phyloP scores from a whole-genome alignment of 2,797 vertebrate genomes.

The Sciurus carolinensis region DNA sequence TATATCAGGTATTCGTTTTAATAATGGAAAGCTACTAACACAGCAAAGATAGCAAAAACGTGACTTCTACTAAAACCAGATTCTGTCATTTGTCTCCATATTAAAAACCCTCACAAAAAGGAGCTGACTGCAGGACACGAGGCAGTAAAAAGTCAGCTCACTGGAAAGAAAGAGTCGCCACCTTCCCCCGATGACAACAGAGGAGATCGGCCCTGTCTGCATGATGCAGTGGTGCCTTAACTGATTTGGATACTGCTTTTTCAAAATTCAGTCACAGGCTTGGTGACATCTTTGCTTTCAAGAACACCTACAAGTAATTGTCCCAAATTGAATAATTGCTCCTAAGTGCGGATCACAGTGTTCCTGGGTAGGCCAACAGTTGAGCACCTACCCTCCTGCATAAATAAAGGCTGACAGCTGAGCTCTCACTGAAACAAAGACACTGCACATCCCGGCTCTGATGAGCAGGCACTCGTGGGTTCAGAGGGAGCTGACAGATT shows the following conservation, averaged over 20 bases:
- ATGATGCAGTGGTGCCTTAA: constrained; percentile 39
- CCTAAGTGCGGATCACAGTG: constrained; percentile 33
- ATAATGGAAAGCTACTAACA: neutral
- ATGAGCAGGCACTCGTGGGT: constrained; percentile 40
- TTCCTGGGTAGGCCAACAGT: constrained; percentile 28
- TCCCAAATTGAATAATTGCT: constrained; percentile 77
- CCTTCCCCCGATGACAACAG: neutral
- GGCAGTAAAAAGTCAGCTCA: neutral
- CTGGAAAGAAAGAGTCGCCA: constrained; percentile 3
- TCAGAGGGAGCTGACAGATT: constrained; percentile 67
- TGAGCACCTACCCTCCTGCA: constrained; percentile 26
- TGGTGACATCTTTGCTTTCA: constrained; percentile 48
- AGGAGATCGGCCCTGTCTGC: neutral
- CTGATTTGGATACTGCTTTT: constrained; percentile 24
- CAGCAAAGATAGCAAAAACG: constrained; percentile 39
- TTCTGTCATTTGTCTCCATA: constrained; percentile 35
- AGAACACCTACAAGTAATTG: constrained; percentile 77
- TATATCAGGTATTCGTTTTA: neutral
- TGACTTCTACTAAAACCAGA: constrained; percentile 25
- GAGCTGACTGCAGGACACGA: neutral
- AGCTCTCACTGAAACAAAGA: constrained; percentile 59
- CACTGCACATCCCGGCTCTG: constrained; percentile 9
- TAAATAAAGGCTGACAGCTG: constrained; percentile 34
- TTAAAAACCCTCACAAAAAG: constrained; percentile 11
- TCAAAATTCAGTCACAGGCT: constrained; percentile 47